Conservation (phyloP, 2,113 vertebrate genomes). For the Gymnarchus niloticus region DNA sequence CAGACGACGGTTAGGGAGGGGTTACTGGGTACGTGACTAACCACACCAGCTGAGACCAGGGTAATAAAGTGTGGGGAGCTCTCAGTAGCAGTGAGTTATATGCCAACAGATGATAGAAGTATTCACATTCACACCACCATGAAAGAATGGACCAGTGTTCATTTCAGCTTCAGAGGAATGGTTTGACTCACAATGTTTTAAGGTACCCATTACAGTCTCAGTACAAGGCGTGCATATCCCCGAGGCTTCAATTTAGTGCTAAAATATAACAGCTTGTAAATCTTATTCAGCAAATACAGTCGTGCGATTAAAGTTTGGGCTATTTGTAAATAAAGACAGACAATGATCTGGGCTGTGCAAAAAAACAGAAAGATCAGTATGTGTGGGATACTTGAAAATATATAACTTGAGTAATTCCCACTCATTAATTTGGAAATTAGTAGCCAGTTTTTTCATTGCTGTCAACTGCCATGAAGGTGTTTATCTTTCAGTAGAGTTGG, state of each 20-base stretch:
- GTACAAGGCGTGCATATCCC: not conserved
- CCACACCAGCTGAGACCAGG: not conserved
- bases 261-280: not conserved
- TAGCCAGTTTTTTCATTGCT: not conserved
- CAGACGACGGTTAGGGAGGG: not conserved
- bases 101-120: not conserved
- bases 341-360: not conserved
- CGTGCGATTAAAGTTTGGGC: not conserved
- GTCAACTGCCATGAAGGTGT: not conserved
- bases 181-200: not conserved
- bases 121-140: not conserved
- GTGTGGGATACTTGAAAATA: not conserved
- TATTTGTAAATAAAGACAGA: not conserved
- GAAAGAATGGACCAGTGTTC: not conserved
- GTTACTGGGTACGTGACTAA: not conserved
- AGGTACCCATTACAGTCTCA: not conserved
- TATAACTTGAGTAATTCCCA: not conserved
- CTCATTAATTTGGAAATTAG: not conserved
- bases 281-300: not conserved
- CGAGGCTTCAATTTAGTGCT: not conserved
- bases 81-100: not conserved
- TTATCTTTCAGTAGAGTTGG: slow-evolving; percentile 3
- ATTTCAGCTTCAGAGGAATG: not conserved
- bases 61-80: not conserved
- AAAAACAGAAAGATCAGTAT: not conserved